A percentile compares a stretch with the other conserved stretches of the same genome.
These are phyloP conservation scores for Coccyzus lansbergi DNA, from an alignment of 2,797 vertebrate genomes.

Conservation along the genomic window DNA sequence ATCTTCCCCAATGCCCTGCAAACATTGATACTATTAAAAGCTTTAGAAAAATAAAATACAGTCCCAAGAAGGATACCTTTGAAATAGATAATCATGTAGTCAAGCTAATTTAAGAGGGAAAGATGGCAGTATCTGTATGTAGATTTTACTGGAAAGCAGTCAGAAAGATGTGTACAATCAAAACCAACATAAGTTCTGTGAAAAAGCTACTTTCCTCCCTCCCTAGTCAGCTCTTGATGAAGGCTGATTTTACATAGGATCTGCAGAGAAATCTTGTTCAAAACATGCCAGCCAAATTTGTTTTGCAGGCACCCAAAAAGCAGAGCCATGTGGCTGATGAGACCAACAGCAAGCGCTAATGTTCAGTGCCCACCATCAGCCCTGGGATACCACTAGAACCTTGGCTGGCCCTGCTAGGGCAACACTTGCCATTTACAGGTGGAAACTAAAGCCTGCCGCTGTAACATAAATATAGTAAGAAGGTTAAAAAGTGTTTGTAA, in stretches of 20 bases:
- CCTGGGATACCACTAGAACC: too few relatives aligned
- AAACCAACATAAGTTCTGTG: not conserved
- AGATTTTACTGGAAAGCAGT: not conserved
- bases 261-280: not conserved
- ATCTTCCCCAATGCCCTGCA: not conserved
- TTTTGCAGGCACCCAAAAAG: not conserved
- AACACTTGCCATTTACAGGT: not conserved
- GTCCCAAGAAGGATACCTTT: not conserved
- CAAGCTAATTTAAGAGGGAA: not conserved
- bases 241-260: not conserved
- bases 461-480: not conserved
- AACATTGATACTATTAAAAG: not conserved
- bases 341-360: not conserved
- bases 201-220: not conserved
- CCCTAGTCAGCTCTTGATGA: not conserved
- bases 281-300: not conserved
- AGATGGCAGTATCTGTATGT: not conserved
- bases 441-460: not conserved
- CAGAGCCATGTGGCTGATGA: not conserved
- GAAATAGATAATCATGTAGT: not conserved
- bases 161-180: not conserved
- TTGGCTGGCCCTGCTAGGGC: not conserved
- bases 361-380: too few relatives aligned
- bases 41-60: not conserved
- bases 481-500: not conserved